Percentiles rank a stretch among this genome's conserved stretches.
Conservation (phyloP, 2,888 invertebrate species). For the Trachelus stipa region DNA sequence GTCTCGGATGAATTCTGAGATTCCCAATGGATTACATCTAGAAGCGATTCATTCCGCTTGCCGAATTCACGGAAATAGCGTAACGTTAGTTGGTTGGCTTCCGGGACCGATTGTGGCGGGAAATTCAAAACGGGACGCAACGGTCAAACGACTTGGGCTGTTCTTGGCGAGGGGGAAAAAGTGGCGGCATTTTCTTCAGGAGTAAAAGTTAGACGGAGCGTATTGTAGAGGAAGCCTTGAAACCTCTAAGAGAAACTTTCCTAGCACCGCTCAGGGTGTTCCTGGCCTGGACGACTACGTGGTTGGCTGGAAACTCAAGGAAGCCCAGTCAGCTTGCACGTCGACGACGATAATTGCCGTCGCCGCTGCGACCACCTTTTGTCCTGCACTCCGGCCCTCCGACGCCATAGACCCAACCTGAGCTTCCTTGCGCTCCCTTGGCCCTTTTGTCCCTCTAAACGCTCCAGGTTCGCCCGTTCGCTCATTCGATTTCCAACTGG, state of each 20-base stretch:
- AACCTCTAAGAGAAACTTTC: constrained; percentile 49
- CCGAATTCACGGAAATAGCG: too few relatives aligned
- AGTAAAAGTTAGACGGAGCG: too few relatives aligned
- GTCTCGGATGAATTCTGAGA: constrained; percentile 49
- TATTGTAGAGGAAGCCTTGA: constrained; percentile 32
- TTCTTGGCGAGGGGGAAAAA: too few relatives aligned
- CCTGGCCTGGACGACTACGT: constrained; percentile 43
- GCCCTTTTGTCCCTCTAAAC: background rate
- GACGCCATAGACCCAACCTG: constrained; percentile 13
- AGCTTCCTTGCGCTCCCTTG: constrained; percentile 37
- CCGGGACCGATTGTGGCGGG: too few relatives aligned
- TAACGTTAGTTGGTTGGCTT: too few relatives aligned
- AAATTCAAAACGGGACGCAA: too few relatives aligned
- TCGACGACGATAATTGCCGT: constrained; percentile 25
- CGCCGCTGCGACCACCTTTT: constrained; percentile 52
- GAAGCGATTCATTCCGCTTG: too few relatives aligned
- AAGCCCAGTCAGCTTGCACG: constrained; percentile 57
- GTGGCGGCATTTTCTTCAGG: too few relatives aligned
- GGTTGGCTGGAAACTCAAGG: constrained; percentile 54
- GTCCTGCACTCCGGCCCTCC: constrained; percentile 40
- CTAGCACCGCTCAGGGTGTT: constrained; percentile 39
- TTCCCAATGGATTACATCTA: constrained; percentile 18
- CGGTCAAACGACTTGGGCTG: too few relatives aligned
- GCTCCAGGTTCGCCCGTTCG: too few relatives aligned
- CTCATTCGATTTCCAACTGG: too few relatives aligned